Conservation (phyloP, 2,797 vertebrate species). For the Odontamblyopus lacepedii region DNA sequence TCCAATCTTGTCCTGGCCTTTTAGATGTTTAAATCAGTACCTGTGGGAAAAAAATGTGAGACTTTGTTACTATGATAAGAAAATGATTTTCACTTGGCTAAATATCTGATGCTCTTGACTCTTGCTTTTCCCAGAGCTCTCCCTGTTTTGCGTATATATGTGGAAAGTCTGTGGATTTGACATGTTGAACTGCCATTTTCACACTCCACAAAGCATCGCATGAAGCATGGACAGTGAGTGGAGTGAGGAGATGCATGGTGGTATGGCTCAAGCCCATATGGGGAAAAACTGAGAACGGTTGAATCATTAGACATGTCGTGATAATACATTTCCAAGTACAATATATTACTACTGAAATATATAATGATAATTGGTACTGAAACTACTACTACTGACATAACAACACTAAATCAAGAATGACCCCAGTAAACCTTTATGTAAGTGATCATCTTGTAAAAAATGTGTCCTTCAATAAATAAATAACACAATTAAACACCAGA, state of each 20-base stretch:
- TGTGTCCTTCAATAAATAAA: too few relatives aligned
- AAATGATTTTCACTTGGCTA: constrained; percentile 6
- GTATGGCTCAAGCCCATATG: not conserved
- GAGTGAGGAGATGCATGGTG: constrained; percentile 1
- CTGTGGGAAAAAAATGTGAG: constrained; percentile 15
- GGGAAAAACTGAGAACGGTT: constrained; percentile 16
- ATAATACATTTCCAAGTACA: too few relatives aligned
- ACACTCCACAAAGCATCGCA: constrained; percentile 46
- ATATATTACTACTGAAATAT: too few relatives aligned
- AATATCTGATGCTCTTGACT: not conserved
- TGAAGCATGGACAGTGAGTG: constrained; percentile 4
- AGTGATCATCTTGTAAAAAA: too few relatives aligned
- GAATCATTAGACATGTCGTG: not conserved
- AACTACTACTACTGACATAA: too few relatives aligned
- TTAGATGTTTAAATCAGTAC: not conserved
- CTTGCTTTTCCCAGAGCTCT: constrained; percentile 4
- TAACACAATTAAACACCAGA: too few relatives aligned
- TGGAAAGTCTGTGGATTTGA: constrained; percentile 34
- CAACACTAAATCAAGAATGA: too few relatives aligned
- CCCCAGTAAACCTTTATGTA: too few relatives aligned
- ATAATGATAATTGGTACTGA: too few relatives aligned
- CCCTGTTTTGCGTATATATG: constrained; percentile 7
- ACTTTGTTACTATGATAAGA: constrained; percentile 1
- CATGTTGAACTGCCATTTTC: constrained; percentile 41
- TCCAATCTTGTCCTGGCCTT: not conserved